Conservation (phyloP, 2,113 vertebrate genomes). For the Malurus elegans region DNA sequence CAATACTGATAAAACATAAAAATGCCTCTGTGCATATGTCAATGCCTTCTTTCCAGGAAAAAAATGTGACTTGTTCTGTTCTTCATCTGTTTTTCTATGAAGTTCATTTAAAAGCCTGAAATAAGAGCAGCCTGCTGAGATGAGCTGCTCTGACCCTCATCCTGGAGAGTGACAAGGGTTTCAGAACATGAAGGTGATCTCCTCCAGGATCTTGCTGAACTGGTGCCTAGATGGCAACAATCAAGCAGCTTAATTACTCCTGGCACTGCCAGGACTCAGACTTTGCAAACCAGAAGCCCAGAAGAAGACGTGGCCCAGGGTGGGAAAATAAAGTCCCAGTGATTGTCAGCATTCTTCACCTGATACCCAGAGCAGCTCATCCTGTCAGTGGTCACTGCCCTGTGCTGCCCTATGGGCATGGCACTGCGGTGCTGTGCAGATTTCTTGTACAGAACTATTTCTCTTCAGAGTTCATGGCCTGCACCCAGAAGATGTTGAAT, state of each 20-base stretch:
- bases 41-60: not conserved
- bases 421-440: not conserved
- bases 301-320: not conserved
- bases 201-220: not conserved
- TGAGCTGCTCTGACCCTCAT: not conserved
- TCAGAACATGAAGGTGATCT: not conserved
- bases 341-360: not conserved
- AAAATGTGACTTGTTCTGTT: not conserved
- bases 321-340: not conserved
- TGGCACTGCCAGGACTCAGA: not conserved
- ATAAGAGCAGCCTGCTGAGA: not conserved
- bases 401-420: accelerated
- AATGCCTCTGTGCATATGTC: not conserved
- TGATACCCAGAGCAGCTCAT: accelerated
- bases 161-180: not conserved
- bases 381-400: not conserved
- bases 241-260: not conserved
- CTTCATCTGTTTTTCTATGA: not conserved
- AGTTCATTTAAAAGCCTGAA: not conserved
- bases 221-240: not conserved
- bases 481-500: not conserved
- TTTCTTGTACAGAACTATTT: not conserved
- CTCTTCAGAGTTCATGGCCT: not conserved
- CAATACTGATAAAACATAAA: not conserved
- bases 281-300: not conserved